These are phyloP conservation scores for Danio aesculapii DNA, from an alignment of 2,797 vertebrate species.

Conservation along the genomic window DNA sequence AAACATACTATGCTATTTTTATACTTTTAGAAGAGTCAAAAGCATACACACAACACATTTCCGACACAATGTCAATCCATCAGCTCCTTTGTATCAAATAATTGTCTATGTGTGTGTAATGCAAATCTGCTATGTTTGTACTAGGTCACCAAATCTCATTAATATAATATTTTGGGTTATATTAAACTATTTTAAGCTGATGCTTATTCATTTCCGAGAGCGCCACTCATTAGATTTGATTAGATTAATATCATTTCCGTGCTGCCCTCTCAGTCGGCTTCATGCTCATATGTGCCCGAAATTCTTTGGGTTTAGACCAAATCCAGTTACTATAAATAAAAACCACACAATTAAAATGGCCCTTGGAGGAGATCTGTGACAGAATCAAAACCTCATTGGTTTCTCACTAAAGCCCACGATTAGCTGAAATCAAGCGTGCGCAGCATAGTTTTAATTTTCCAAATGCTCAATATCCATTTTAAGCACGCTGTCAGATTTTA, in stretches of 20 bases:
- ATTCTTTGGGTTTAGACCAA: conserved; percentile 21
- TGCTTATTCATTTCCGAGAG: not conserved
- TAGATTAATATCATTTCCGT: conserved; percentile 18
- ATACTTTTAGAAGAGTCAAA: too few species aligned
- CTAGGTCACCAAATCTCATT: not conserved
- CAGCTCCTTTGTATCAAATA: not conserved
- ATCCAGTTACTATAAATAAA: conserved; percentile 47
- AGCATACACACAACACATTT: too few species aligned
- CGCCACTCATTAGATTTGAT: not conserved
- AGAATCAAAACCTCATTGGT: not conserved
- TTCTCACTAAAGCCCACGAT: not conserved
- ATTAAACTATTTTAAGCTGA: not conserved
- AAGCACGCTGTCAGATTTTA: not conserved
- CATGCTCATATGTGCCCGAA: conserved; percentile 18
- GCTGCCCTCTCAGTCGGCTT: not conserved
- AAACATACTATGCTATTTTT: too few species aligned
- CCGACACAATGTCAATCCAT: not conserved
- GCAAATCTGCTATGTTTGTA: not conserved
- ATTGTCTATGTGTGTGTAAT: not conserved
- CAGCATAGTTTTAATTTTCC: conserved; percentile 3
- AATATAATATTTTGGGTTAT: not conserved
- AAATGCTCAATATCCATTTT: not conserved
- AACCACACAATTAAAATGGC: conserved; percentile 37
- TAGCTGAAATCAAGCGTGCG: not conserved
- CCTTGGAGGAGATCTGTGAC: not conserved